Evolutionary conservation across 2,797 vertebrate species (phyloP), one percentile per base, ranked within the genome.

Genomic region (Melanotaenia nigrans): DNA sequence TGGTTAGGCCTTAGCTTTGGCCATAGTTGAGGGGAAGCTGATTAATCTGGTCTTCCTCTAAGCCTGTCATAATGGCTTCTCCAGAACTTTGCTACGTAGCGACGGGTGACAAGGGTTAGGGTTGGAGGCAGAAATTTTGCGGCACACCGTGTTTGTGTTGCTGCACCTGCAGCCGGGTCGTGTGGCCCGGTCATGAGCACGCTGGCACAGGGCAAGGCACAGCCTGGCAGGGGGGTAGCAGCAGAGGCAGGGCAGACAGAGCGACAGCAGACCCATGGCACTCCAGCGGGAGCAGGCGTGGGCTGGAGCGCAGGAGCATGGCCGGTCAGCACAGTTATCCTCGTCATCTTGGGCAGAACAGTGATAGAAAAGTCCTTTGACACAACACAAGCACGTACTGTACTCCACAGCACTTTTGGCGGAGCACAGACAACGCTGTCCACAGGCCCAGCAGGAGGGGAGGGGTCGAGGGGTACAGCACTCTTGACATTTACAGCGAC

Each of bases 331-430:
- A 2, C 97, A 98, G 94, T 96, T 95, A 79, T 97, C 97, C 92
- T 98, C 97, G 0, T 98, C 97, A 0, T 98, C 98, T 83, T 92
- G 89, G 5, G 95, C 95, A 5, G 96, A 98, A 90, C 98, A 99
- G 93, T 99, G 98, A 92, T 99, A 99, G 92, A 99, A 98, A 66
- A 99, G 89, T 56, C 96, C 97, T 89, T 99, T 98, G 30, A 99
- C 94, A 3, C 97, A 99, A 89, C 98, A 99, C 70, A 99, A 91
- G 81, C 98, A 99, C 6, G 97, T 98, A 87, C 95, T 95, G 0
- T 97, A 96, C 92, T 99, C 97, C 72, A 98, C 94, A 1, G 94
- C 92, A 36, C 92, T 96, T 88, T 98, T 96, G 0, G 96, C 94
- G 0, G 97, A 99, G 92, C 97, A 99, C 81, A 98, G 94, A 85